phyloP scores from a whole-genome alignment of 2,797 vertebrate species.

The Arrhamphus sclerolepis region DNA sequence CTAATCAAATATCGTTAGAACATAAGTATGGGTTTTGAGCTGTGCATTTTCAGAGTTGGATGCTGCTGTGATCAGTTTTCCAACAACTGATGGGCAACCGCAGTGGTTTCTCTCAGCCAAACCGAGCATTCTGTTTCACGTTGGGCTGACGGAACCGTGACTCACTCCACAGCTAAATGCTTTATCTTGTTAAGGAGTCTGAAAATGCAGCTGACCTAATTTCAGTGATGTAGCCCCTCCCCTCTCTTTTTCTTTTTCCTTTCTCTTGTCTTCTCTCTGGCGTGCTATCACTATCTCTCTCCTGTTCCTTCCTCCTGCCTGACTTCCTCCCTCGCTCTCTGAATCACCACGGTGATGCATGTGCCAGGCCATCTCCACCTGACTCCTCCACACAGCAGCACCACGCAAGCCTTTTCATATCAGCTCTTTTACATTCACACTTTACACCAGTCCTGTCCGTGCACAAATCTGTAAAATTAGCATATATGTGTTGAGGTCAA shows the following conservation, averaged over 20 bases:
- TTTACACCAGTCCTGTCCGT: constrained; percentile 24
- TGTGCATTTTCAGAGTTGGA: constrained; percentile 13
- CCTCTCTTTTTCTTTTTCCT: constrained; percentile 19
- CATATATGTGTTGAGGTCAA: constrained; percentile 43
- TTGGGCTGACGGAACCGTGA: constrained; percentile 24
- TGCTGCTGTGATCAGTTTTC: constrained; percentile 6
- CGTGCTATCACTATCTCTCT: constrained; percentile 36
- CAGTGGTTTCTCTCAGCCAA: constrained; percentile 14
- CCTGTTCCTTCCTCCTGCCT: constrained; percentile 57
- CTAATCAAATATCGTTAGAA: constrained; percentile 10
- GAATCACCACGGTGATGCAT: constrained; percentile 78
- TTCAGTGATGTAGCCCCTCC: constrained; percentile 59
- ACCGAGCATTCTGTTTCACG: constrained; percentile 27
- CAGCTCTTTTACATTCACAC: constrained; percentile 42
- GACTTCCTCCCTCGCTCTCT: constrained; percentile 76
- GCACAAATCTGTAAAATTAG: constrained; percentile 39
- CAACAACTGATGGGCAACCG: constrained; percentile 5
- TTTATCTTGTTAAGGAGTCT: constrained; percentile 68
- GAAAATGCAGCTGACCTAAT: constrained; percentile 81
- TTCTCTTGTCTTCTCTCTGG: constrained; percentile 56
- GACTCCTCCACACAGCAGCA: constrained; percentile 74
- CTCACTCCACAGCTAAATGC: constrained; percentile 45
- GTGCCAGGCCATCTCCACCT: constrained; percentile 74
- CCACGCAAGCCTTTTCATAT: constrained; percentile 49
- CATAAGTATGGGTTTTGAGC: constrained; percentile 12